Conservation (phyloP, 2,888 invertebrate species). For the Yponomeuta sedellus region DNA sequence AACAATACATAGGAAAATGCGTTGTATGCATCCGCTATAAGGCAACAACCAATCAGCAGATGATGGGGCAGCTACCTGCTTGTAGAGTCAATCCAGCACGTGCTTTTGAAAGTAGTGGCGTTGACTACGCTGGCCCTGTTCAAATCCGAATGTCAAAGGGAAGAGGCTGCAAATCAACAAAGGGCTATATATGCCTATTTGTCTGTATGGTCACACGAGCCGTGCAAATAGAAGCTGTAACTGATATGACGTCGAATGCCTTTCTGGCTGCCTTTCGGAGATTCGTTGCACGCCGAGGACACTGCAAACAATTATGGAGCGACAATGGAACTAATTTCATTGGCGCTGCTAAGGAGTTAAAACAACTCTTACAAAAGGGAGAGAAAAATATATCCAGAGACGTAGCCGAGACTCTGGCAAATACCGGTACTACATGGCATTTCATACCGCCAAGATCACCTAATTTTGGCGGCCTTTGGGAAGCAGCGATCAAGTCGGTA, state of each 20-base stretch:
- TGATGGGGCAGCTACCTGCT: no score
- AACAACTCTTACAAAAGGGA: not conserved
- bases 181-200: not conserved
- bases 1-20: no score
- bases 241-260: not conserved
- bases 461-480: no score
- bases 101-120: no score
- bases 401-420: not conserved
- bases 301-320: not conserved
- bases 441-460: not conserved
- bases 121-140: not conserved
- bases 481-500: no score
- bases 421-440: not conserved
- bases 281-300: no score
- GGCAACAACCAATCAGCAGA: no score
- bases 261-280: no score
- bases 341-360: conserved; percentile 2
- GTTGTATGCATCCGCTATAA: no score
- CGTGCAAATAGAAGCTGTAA: not conserved
- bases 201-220: conserved; percentile 3
- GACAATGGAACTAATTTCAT: conserved; percentile 6
- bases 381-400: not conserved
- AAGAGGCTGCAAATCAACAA: not conserved
- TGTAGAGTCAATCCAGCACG: no score
- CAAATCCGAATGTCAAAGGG: not conserved